A percentile compares a stretch with the other conserved stretches of the same genome.
phyloP scores from a whole-genome alignment of 2,797 vertebrate species.

The Picus viridis region DNA sequence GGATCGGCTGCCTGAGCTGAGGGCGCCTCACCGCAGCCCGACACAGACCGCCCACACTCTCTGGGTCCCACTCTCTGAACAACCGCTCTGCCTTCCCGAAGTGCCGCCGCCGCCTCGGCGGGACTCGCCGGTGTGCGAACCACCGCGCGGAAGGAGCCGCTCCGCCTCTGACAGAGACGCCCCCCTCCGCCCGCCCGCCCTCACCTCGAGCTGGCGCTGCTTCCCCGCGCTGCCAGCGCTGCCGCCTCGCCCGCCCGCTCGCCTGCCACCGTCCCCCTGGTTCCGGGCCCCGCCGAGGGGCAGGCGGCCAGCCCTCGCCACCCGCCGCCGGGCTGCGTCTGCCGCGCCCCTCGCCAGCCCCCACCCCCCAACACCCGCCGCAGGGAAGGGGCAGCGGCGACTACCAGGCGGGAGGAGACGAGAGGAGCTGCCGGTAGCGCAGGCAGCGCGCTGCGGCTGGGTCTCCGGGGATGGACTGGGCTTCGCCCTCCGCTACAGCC shows the following conservation, averaged over 20 bases:
- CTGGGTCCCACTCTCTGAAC: background rate
- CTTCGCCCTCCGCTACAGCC: background rate
- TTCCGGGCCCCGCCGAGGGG: background rate
- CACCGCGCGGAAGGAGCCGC: conserved; percentile 29
- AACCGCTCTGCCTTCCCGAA: background rate
- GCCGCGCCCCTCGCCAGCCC: background rate
- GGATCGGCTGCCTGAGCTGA: background rate
- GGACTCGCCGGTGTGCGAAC: background rate
- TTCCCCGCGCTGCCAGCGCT: background rate
- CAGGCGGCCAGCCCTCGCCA: background rate
- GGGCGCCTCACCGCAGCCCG: background rate
- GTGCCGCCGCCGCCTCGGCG: background rate
- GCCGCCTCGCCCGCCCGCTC: background rate
- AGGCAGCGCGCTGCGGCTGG: background rate
- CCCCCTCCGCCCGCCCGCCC: background rate
- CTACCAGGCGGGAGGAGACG: background rate
- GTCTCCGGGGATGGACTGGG: conserved; percentile 46
- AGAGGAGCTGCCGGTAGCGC: background rate
- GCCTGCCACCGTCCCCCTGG: background rate
- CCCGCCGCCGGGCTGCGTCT: background rate
- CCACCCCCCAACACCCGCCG: background rate
- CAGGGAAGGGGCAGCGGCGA: background rate
- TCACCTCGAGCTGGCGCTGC: conserved; percentile 44
- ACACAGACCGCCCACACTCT: background rate
- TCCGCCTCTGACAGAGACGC: conserved; percentile 27